A percentile compares a stretch with the other conserved stretches of the same genome.
Conservation (phyloP, 2,797 vertebrate genomes). For the Alosa sapidissima region DNA sequence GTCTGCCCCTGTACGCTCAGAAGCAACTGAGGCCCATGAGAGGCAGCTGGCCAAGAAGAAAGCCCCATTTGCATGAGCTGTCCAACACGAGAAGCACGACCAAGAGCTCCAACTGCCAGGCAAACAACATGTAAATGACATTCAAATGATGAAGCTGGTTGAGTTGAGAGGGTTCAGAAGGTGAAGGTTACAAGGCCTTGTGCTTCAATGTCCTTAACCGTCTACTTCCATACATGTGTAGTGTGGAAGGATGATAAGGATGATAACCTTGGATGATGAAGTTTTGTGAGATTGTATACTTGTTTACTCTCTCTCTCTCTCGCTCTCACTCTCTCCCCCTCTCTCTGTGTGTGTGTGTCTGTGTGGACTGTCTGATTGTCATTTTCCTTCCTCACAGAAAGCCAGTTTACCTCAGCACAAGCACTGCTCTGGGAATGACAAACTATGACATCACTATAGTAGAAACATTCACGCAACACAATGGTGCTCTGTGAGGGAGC, state of each 20-base stretch:
- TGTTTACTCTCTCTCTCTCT: background rate
- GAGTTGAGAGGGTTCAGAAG: constrained; percentile 45
- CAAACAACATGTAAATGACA: constrained; percentile 74
- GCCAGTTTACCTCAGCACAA: constrained; percentile 57
- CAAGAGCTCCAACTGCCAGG: constrained; percentile 75
- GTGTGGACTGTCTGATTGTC: constrained; percentile 38
- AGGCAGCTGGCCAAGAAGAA: constrained; percentile 32
- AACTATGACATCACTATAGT: constrained; percentile 73
- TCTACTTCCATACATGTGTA: background rate
- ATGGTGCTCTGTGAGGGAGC: constrained; percentile 69
- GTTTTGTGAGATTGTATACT: background rate
- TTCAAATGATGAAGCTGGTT: constrained; percentile 63
- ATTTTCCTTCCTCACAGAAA: constrained; percentile 32
- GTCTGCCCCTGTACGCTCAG: background rate
- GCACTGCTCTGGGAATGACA: constrained; percentile 58
- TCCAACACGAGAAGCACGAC: constrained; percentile 57
- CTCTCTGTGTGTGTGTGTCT: background rate
- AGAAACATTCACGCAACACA: constrained; percentile 65
- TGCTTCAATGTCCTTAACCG: background rate
- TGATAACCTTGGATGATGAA: too few species aligned
- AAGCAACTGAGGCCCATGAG: background rate
- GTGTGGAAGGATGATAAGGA: background rate
- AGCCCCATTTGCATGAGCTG: constrained; percentile 65
- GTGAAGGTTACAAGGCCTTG: constrained; percentile 21
- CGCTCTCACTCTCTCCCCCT: background rate